phyloP scores from a whole-genome alignment of 2,797 vertebrate species.

The Aselliscus stoliczkanus region DNA sequence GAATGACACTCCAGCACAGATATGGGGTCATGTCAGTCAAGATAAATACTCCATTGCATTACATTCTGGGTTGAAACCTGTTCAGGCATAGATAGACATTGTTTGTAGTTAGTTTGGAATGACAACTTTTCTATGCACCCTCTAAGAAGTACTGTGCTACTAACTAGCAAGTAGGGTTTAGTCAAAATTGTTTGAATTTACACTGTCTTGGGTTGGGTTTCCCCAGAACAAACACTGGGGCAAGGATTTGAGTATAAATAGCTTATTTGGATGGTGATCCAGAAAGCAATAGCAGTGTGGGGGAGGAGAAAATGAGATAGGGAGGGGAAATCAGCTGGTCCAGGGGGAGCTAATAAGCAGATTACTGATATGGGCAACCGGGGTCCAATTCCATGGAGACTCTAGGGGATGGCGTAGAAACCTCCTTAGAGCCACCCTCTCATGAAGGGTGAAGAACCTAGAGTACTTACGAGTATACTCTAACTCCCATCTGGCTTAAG shows the following conservation, averaged over 20 bases:
- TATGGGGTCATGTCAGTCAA: slow-evolving; percentile 86
- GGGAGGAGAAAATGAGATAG: not conserved
- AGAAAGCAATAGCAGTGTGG: not conserved
- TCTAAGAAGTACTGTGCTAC: not conserved
- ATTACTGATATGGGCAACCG: not conserved
- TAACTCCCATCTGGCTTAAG: not conserved
- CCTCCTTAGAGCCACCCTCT: not conserved
- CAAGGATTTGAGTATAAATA: not conserved
- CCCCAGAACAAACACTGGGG: not conserved
- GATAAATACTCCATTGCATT: slow-evolving; percentile 87
- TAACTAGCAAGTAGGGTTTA: not conserved
- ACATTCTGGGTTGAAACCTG: slow-evolving; percentile 79
- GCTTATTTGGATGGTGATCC: not conserved
- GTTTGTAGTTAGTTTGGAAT: slow-evolving; percentile 29
- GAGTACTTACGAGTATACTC: not conserved
- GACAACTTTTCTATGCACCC: not conserved
- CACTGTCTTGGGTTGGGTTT: not conserved
- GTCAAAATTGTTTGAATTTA: not conserved
- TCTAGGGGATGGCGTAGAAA: not conserved
- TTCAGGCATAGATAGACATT: slow-evolving; percentile 57
- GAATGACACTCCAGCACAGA: slow-evolving; percentile 91
- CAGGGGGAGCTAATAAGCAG: not conserved
- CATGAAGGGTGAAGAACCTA: not conserved
- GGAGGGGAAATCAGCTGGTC: not conserved
- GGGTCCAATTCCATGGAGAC: not conserved